phyloP scores from a whole-genome alignment of 2,888 invertebrate species.

The Torymus auratus region DNA sequence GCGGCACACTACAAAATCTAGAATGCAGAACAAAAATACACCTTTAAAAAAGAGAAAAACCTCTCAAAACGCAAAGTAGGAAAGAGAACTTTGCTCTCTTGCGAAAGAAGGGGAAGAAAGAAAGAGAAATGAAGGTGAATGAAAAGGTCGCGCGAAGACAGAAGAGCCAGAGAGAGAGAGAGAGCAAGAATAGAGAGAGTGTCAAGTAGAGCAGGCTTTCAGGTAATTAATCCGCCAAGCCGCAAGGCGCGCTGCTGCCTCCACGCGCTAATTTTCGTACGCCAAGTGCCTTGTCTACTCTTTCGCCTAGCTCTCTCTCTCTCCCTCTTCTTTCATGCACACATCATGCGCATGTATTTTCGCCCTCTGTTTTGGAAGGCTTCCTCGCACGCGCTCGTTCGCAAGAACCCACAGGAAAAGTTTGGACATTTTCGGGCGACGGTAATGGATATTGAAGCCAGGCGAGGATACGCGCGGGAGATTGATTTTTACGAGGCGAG shows the following conservation, averaged over 20 bases:
- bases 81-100: too few species aligned
- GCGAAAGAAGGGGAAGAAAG: background rate
- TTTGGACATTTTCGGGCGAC: slow-evolving; percentile 18
- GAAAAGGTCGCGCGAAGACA: background rate
- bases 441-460: slow-evolving; percentile 32
- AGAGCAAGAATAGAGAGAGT: background rate
- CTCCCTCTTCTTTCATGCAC: background rate
- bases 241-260: slow-evolving; percentile 14
- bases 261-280: slow-evolving; percentile 22
- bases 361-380: background rate
- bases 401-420: background rate
- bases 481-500: background rate
- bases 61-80: background rate
- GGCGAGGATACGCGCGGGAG: background rate
- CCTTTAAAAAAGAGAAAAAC: too few species aligned
- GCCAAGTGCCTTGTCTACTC: slow-evolving; percentile 16
- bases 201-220: slow-evolving; percentile 37
- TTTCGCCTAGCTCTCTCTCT: background rate
- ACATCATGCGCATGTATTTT: background rate
- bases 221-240: slow-evolving; percentile 38
- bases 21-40: too few species aligned
- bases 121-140: background rate
- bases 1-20: too few species aligned
- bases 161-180: background rate
- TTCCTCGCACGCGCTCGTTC: background rate